Percentiles rank a stretch among this genome's conserved stretches.
These are phyloP conservation scores for Lipophrys pholis DNA, from an alignment of 2,113 vertebrate species.

Conservation along the genomic window DNA sequence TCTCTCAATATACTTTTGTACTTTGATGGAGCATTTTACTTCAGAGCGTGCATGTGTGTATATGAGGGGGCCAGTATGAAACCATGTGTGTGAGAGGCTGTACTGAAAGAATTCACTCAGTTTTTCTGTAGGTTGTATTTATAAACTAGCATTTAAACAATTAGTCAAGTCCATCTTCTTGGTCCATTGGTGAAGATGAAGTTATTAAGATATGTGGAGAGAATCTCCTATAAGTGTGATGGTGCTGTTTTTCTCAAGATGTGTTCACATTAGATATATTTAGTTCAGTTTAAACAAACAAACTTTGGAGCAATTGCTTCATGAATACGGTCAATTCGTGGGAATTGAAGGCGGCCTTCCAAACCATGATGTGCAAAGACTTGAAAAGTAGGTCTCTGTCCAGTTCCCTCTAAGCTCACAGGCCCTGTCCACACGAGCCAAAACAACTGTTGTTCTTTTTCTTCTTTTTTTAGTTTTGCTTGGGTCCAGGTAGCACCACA, in stretches of 20 bases:
- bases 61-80: conserved; percentile 13
- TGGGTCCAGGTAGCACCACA: too few relatives aligned
- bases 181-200: not conserved
- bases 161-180: conserved; percentile 1
- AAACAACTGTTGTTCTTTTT: too few relatives aligned
- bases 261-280: too few relatives aligned
- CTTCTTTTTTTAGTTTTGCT: too few relatives aligned
- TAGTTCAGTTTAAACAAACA: too few relatives aligned
- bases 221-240: not conserved
- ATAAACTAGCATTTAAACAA: conserved; percentile 1
- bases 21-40: conserved; percentile 79
- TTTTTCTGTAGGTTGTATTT: not conserved
- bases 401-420: too few relatives aligned
- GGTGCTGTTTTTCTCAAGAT: not conserved
- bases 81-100: conserved; percentile 6
- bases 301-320: too few relatives aligned
- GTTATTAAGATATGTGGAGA: not conserved
- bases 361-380: too few relatives aligned
- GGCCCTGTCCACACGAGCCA: too few relatives aligned
- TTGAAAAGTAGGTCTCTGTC: too few relatives aligned
- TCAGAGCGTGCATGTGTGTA: conserved; percentile 30
- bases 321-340: too few relatives aligned
- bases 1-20: conserved; percentile 70
- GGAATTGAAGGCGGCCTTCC: too few relatives aligned
- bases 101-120: not conserved